Base-by-base conservation (phyloP, 30 jellyfish, hydroid and myxozoan genomes). In the Morbakka virulenta region DNA sequence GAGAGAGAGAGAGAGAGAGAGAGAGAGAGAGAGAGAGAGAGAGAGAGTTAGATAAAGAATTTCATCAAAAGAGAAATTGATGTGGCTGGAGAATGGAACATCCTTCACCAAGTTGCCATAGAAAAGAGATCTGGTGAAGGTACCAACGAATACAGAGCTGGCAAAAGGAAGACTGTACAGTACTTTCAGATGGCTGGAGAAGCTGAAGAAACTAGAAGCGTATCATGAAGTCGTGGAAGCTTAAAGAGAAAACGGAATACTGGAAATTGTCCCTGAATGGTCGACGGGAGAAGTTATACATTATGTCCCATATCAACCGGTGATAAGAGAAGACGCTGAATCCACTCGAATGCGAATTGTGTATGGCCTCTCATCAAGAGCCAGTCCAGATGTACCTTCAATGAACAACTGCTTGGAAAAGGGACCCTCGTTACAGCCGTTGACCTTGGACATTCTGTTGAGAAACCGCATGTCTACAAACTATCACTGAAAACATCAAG, bases 161-260 rank as follows among this genome's bases (percentile, higher is more conserved):
- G 65, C 80, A 1, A 53, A 41, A 22, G 80, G 69, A 67, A 76
- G 87, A 67, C n/a, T 76, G 76, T 65, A 52, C 74, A 26, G 64
- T 74, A 74, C 85, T 32, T 52, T 76, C 52, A 74, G 76, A 52
- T 66, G 85, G n/a, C n/a, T n/a, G n/a, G n/a, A n/a, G n/a, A n/a
- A n/a, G n/a, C n/a, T n/a, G n/a, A n/a, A n/a, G n/a, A 74, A 52
- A 27, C 76, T 74, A 27, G 64, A 74, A 28, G 76, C 52, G 76
- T 74, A 74, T 65, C 85, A 74, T 32, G 85, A 74, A 1, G 75
- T 74, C 71, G 61, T 74, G 85, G 85, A 74, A 74, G 75, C 75
- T 14, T 76, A 74, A 74, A 32, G 52, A 74, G 61, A 74, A 74
- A 76, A 74, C 33, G 85, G 64, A n/a, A 74, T 50, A 32, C 53